Base-by-base conservation (phyloP, 1,140 invertebrate genomes). In the Tetramorium alpestre region DNA sequence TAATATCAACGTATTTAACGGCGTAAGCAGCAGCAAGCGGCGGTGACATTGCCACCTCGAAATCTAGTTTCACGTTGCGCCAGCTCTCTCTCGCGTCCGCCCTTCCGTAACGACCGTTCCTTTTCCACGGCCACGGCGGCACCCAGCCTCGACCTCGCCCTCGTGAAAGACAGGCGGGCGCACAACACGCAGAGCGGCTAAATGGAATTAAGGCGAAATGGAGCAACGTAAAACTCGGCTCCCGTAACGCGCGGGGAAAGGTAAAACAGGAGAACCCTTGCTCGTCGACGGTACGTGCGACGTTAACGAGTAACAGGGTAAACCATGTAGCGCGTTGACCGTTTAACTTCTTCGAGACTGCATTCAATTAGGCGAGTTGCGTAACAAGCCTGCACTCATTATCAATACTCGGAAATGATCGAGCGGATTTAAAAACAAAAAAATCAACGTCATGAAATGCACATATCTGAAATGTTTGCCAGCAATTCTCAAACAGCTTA, bases 201-300 rank as follows among this genome's bases (percentile, higher is more conserved):
- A 88, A 89, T 89, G 76, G 84, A 89, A 89, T 89, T 89, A 89
- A 89, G 85, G 76, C 47, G 82, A 65, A 89, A 89, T 65, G 70
- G 75, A 69, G 82, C 73, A 86, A 80, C 75, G 75, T 38, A 56
- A 76, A 89, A 89, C 82, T 89, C 77, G 72, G 49, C 69, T 62
- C 28, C 44, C 44, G 67, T 58, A 60, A 60, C 4, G 41, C 56
- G 54, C 69, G 41, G 54, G 51, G 54, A 62, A 72, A 64, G 44
- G 41, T 60, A 41, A 60, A 60, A 33, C 25, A 28, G 33, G 69
- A 18, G 13, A 41, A 33, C 47, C 62, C 16, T 64, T 64, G 49
- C 47, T 51, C 64, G 13, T 10, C 11, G 58, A 10, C 18, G 28
- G 28, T 67, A 80, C 25, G 69, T 18, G 80, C 69, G 47, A 82